Conservation (phyloP, 2,797 vertebrate genomes). For the Xerus rutilus region DNA sequence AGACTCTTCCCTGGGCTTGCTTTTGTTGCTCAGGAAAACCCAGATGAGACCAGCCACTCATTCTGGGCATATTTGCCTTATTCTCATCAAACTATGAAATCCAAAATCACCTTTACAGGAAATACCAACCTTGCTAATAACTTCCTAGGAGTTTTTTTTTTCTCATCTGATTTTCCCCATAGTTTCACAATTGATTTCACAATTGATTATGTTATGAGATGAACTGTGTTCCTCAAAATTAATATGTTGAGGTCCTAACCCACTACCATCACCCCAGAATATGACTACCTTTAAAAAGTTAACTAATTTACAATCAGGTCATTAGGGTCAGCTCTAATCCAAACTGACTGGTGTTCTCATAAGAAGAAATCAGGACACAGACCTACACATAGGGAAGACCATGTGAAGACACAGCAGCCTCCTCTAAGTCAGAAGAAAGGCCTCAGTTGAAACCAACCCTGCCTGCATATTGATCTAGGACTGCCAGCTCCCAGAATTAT, state of each 20-base stretch:
- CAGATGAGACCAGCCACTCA: neutral
- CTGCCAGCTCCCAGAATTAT: neutral
- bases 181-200: neutral
- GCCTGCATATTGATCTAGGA: neutral
- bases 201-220: neutral
- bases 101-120: neutral
- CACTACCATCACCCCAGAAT: no score
- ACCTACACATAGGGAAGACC: neutral
- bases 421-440: neutral
- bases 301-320: neutral
- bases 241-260: neutral
- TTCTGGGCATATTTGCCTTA: neutral
- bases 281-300: neutral
- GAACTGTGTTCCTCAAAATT: neutral
- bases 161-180: neutral
- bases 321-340: neutral
- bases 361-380: neutral
- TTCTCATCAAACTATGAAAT: neutral
- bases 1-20: neutral
- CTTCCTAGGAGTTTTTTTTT: neutral
- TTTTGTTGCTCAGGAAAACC: neutral
- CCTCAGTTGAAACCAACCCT: neutral
- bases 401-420: no score
- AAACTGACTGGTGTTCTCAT: neutral
- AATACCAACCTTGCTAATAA: neutral